Percentiles rank a stretch among this genome's conserved stretches.
These are phyloP conservation scores for Anastrepha obliqua DNA, from an alignment of 1,140 invertebrate genomes.

Conservation along the genomic window DNA sequence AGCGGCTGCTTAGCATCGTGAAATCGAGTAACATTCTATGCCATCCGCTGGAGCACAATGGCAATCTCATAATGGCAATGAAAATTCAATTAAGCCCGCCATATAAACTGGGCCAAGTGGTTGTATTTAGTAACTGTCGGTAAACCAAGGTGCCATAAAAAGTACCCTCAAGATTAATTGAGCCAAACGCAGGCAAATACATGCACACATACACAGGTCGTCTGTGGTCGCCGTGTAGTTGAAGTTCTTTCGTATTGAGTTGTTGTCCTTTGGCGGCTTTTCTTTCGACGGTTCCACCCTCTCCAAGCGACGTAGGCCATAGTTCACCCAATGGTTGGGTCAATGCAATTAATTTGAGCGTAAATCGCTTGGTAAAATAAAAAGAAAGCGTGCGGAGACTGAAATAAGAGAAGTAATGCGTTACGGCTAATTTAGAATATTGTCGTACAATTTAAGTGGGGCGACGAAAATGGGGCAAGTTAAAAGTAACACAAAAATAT, in stretches of 20 bases:
- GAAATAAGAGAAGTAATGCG: slow-evolving; percentile 1
- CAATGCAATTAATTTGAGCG: slow-evolving; percentile 11
- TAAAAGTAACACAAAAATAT: no score
- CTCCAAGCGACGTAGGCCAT: not conserved
- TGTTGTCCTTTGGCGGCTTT: not conserved
- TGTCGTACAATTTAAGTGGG: not conserved
- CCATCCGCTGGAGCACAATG: not conserved
- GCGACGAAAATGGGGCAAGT: no score
- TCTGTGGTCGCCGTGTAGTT: slow-evolving; percentile 11
- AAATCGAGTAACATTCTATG: not conserved
- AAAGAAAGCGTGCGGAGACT: not conserved
- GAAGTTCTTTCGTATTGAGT: not conserved
- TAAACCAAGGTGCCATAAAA: not conserved
- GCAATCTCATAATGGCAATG: slow-evolving; percentile 45
- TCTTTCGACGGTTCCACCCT: not conserved
- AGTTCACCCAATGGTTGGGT: not conserved
- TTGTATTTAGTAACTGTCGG: not conserved
- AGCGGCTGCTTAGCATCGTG: not conserved
- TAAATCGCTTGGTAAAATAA: not conserved
- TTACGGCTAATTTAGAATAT: not conserved
- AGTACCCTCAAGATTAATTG: slow-evolving; percentile 42
- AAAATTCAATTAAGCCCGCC: slow-evolving; percentile 48
- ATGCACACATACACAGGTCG: not conserved
- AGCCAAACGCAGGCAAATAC: not conserved
- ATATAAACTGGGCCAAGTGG: slow-evolving; percentile 30